Conservation (phyloP, 2,797 vertebrate genomes). For the Cyprinodon diabolis region DNA sequence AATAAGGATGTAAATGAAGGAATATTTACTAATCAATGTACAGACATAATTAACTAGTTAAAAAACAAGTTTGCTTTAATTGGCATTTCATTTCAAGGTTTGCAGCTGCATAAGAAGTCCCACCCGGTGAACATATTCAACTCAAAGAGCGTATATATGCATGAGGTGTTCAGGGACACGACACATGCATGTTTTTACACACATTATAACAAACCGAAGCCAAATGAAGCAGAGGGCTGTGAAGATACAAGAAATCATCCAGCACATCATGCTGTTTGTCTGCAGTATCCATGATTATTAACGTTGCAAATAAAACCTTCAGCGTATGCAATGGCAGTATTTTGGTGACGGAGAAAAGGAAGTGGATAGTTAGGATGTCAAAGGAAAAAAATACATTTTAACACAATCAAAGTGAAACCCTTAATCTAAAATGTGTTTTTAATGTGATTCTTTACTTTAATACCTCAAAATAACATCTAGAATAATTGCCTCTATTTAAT, state of each 20-base stretch:
- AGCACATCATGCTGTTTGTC: not conserved
- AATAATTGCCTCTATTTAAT: not conserved
- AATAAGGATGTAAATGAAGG: constrained; percentile 5
- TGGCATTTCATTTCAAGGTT: not conserved
- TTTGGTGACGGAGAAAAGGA: not conserved
- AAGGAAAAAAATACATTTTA: no score
- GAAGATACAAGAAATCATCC: not conserved
- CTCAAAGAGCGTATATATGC: not conserved
- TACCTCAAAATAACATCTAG: not conserved
- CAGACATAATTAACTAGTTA: not conserved
- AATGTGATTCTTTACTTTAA: no score
- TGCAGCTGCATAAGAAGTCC: not conserved
- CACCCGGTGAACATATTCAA: not conserved
- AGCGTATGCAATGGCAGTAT: not conserved
- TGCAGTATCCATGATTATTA: not conserved
- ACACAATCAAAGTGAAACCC: no score
- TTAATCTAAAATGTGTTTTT: no score
- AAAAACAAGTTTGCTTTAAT: not conserved
- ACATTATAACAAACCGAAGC: not conserved
- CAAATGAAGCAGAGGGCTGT: not conserved
- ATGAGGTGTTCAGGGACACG: constrained; percentile 2
- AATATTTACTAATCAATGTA: constrained; percentile 6
- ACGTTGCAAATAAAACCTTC: not conserved
- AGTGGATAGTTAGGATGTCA: not conserved
- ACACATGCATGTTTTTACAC: constrained; percentile 11